Evolutionary conservation across 2,888 invertebrate species (phyloP), one percentile per base, ranked within the genome.

Genomic region (Drosophila mulleri): DNA sequence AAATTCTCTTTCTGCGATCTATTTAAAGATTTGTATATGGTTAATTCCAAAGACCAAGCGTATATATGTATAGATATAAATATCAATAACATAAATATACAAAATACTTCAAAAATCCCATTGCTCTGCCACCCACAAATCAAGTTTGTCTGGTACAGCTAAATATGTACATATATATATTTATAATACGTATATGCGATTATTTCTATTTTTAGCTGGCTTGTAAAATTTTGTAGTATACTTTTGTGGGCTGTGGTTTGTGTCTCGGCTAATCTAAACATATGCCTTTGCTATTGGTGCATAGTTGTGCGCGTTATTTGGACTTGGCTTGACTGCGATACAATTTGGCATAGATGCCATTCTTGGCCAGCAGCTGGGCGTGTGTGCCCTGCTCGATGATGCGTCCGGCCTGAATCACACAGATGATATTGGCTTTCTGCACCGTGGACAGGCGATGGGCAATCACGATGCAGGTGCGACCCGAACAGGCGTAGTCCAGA

Each of bases 401-500:
- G 47, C 93, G 93, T 78, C 98, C 98, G 52, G 95, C 94, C 88
- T 96, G 95, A 37, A 98, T 93, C 5, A 98, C 98, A 83, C 96
- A 96, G 78, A 98, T 98, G 77, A 96, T 93, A 92, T 98, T 96
- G 0, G 97, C 97, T 91, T 96, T 96, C 91, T 96, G 95, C 70
- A 97, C 95, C 3, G 98, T 97, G 7, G 96, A 95, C 57, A 98
- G 94, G 9, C 98, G 95, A 93, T 98, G 98, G 2, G 98, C 97
- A 78, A 98, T 97, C 48, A 97, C 96, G 67, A 98, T 95, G 89
- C 96, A 96, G 0, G 98, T 98, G 52, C 98, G 94, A 2, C 96
- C 96, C 77, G 95, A 94, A 90, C 96, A 95, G 1, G 98, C 98
- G 72, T 95, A 94, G 92, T 98, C 97, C 60, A 98, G 90, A 0